Evolutionary conservation across 2,888 invertebrate species (phyloP).

Genomic region (Cryptocephalus moraei): DNA sequence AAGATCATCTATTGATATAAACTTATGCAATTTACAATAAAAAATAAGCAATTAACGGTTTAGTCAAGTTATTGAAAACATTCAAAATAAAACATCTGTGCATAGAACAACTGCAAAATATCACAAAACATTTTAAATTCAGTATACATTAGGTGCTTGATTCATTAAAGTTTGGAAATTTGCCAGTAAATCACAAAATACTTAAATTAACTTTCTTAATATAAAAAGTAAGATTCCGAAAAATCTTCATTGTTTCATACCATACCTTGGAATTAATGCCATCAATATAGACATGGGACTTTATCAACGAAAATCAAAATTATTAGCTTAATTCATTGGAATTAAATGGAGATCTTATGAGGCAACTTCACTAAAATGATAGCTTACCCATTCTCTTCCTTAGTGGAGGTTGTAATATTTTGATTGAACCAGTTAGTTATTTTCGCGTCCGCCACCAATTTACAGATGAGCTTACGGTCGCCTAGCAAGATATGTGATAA

Average conservation of each 20-base stretch:
- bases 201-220: background rate
- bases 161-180: no score
- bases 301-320: constrained; percentile 25
- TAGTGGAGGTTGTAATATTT: constrained; percentile 57
- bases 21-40: no score
- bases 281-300: constrained; percentile 89
- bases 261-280: constrained; percentile 89
- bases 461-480: constrained; percentile 75
- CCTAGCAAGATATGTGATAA: constrained; percentile 42
- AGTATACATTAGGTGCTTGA: background rate
- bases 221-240: background rate
- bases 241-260: constrained; percentile 31
- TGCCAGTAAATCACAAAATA: background rate
- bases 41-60: no score
- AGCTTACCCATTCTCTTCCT: constrained; percentile 48
- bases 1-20: no score
- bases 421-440: constrained; percentile 79
- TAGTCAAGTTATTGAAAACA: no score
- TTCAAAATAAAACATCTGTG: no score
- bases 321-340: background rate
- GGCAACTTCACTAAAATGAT: background rate
- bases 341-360: background rate
- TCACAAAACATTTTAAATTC: no score
- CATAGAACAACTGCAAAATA: no score
- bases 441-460: constrained; percentile 79